These are phyloP conservation scores for Chondrilla cf. caribensis DNA, from an alignment of 37 sponge, comb jelly and placozoan species.

Conservation along the genomic window DNA sequence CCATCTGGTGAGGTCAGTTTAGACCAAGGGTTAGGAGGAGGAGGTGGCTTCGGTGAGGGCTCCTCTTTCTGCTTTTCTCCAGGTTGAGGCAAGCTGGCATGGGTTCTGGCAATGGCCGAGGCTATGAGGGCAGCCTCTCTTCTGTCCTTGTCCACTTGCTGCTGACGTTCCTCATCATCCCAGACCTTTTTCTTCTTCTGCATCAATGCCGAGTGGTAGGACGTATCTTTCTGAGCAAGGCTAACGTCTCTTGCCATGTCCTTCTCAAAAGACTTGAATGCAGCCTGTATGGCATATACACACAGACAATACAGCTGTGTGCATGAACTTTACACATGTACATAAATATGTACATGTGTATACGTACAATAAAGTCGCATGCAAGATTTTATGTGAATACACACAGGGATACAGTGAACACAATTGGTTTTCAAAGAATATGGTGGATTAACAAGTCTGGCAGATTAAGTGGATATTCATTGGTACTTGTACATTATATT, in stretches of 20 bases:
- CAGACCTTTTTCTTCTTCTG: conserved; percentile 26
- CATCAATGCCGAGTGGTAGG: background rate
- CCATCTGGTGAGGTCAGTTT: conserved; percentile 64
- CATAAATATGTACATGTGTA: too few species aligned
- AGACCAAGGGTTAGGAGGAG: conserved; percentile 45
- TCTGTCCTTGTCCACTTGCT: conserved; percentile 18
- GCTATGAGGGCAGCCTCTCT: background rate
- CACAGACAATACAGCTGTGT: too few species aligned
- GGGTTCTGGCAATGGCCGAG: background rate
- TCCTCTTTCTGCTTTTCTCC: background rate
- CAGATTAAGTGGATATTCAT: too few species aligned
- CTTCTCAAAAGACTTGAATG: conserved; percentile 23
- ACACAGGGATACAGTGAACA: too few species aligned
- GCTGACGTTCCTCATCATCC: conserved; percentile 41
- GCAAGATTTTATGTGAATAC: too few species aligned
- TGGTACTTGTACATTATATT: too few species aligned
- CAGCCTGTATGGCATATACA: background rate
- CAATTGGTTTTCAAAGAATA: too few species aligned
- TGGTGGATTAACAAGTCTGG: too few species aligned
- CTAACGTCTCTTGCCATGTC: conserved; percentile 10
- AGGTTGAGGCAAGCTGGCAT: conserved; percentile 34
- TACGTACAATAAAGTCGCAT: too few species aligned
- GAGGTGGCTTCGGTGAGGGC: background rate
- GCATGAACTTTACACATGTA: too few species aligned
- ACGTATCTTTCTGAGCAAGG: background rate